Evolutionary conservation across 1,140 invertebrate genomes (phyloP), one percentile per base, ranked within the genome.

Genomic region (Hetaerina americana): DNA sequence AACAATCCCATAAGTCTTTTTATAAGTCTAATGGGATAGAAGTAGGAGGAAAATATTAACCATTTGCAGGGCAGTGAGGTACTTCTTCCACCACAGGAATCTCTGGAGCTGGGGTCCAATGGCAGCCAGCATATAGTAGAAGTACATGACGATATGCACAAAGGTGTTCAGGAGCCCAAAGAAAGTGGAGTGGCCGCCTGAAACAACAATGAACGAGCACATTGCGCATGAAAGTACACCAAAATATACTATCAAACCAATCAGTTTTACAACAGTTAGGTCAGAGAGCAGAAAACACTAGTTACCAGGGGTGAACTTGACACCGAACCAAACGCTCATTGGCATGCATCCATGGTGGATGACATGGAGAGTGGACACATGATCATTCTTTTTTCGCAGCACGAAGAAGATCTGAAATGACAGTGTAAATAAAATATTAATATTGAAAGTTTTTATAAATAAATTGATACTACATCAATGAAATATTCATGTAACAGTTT

Each of bases 271-370:
- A n/a, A n/a, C n/a, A n/a, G n/a, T n/a, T n/a, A n/a, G n/a, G n/a
- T n/a, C n/a, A n/a, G n/a, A n/a, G n/a, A n/a, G n/a, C 22, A 27
- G 18, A 66, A 67, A 28, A 71, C 22, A 12, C 5, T 73, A 71
- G 74, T 76, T 84, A 89, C 92, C 92, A 79, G 93, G 91, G 5
- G 90, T 92, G 79, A 94, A 96, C 81, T 94, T 94, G 49, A 96
- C 92, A 27, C 93, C 94, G 79, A 93, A 92, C 94, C 94, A 97
- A 28, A 94, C 93, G 5, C 90, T 93, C 81, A 94, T 86, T 0
- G 94, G 94, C 94, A 97, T 96, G 70, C 92, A 86, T 40, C 92
- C 93, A 77, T 97, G 94, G 81, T 96, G 94, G 76, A 96, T 94
- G 8, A 96, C 93, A 78, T 96, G 94, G 10, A 96, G 84, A 0